Evolutionary conservation across 2,888 invertebrate species (phyloP).

Genomic region (Calameuta pallipes): DNA sequence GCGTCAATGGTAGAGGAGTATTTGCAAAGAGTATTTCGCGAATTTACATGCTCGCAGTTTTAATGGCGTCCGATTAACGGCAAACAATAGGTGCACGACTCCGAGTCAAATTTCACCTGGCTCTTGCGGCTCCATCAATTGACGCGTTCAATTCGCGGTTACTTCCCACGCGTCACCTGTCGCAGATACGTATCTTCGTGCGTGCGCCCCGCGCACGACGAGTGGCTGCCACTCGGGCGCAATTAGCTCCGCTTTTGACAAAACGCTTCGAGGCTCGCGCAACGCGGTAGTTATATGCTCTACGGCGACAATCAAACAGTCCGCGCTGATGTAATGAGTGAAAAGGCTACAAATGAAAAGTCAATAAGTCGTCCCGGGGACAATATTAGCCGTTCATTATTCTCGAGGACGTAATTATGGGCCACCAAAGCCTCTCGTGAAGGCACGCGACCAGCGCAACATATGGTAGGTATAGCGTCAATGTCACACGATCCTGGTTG

Average conservation of each 20-base stretch:
- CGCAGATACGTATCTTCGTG: constrained; percentile 39
- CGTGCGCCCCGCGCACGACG: background rate
- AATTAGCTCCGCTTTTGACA: no score
- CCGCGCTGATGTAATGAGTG: constrained; percentile 37
- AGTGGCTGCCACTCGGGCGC: background rate
- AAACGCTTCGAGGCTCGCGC: no score
- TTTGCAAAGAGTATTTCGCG: no score
- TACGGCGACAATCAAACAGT: constrained; percentile 33
- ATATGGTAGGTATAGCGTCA: constrained; percentile 44
- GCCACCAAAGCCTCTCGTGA: constrained; percentile 54
- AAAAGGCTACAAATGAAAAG: constrained; percentile 57
- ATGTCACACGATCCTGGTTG: no score
- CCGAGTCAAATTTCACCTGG: background rate
- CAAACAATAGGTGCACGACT: background rate
- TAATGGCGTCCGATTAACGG: no score
- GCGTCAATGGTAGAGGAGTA: no score
- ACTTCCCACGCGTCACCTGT: constrained; percentile 50
- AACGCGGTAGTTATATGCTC: no score
- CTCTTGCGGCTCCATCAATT: no score
- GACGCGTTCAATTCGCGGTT: background rate
- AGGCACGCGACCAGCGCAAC: constrained; percentile 61
- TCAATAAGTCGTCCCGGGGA: constrained; percentile 59
- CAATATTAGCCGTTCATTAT: constrained; percentile 64
- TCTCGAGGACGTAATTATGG: constrained; percentile 56
- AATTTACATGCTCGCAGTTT: no score